These are phyloP conservation scores for Nymphalis urticae DNA, from an alignment of 2,888 invertebrate genomes.

Conservation along the genomic window DNA sequence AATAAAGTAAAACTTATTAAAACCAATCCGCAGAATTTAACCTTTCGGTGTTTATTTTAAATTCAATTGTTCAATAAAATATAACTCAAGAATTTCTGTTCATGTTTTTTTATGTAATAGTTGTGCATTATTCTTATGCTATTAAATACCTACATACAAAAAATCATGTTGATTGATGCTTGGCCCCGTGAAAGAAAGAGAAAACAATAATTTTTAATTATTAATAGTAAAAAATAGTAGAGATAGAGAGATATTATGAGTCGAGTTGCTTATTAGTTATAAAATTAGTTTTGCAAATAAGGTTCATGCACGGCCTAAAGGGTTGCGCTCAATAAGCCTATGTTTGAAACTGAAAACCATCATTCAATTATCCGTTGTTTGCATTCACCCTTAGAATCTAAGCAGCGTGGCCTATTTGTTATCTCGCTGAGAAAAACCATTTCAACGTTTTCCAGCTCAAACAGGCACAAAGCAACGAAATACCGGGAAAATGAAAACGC, in stretches of 20 bases:
- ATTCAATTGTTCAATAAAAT: background rate
- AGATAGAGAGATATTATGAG: too few relatives aligned
- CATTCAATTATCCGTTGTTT: constrained; percentile 23
- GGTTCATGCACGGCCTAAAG: background rate
- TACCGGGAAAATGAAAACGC: constrained; percentile 51
- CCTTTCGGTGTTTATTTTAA: background rate
- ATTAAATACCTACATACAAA: too few relatives aligned
- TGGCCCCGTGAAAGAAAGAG: too few relatives aligned
- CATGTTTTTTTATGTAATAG: too few relatives aligned
- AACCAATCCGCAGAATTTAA: background rate
- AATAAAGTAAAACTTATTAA: background rate
- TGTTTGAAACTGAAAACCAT: background rate
- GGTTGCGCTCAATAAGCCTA: constrained; percentile 2
- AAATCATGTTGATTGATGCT: too few relatives aligned
- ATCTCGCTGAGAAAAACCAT: constrained; percentile 56
- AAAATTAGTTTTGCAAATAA: background rate
- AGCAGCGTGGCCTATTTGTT: constrained; percentile 67
- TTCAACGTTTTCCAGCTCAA: constrained; percentile 32
- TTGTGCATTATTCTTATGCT: too few relatives aligned
- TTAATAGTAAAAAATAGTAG: too few relatives aligned
- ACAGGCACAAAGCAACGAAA: constrained; percentile 42
- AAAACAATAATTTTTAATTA: too few relatives aligned
- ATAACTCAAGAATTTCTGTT: too few relatives aligned
- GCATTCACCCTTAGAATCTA: constrained; percentile 63
- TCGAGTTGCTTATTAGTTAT: too few relatives aligned